Base-by-base conservation (phyloP, 2,113 vertebrate species). In the Dromiciops gliroides region DNA sequence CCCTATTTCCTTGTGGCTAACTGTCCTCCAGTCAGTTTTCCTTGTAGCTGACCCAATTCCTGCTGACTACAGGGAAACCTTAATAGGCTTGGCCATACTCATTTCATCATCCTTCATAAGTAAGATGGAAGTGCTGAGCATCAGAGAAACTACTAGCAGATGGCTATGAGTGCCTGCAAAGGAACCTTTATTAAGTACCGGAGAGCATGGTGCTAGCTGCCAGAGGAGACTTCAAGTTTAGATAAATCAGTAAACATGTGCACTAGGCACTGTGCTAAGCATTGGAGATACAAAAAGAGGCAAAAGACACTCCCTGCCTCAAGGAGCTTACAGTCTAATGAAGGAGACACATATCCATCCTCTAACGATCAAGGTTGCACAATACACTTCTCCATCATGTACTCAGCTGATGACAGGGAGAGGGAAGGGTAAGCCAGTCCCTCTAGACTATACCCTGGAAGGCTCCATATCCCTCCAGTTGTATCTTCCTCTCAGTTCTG, bases 11-110 rank as follows among this genome's bases (percentile, higher is more conserved):
- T 7, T 52, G 47, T 56, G 67, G 91, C 91, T 53, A 51, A 90
- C 93, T n/a, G 12, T 83, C 89, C 93, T 47, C 37, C 28, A 48
- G 91, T 31, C 91, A 75, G 44, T 49, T 37, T 89, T 89, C 28
- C 31, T 44, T 67, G 89, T 92, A 91, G 89, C 93, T 93, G 90
- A 94, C 91, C 94, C 97, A 97, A 97, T 60, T n/a, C 8, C 56
- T 90, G 51, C 96, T 96, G 91, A 97, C 92, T 83, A 56, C 90
- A 92, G 90, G 91, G 97, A 94, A 51, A 10, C 0, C 37, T 0
- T 0, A 90, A 92, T 93, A 95, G 97, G 95, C 67, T 83, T 44
- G n/a, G 67, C n/a, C 67, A 83, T 83, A 23, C 6, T n/a, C 67
- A 83, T 44, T 23, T 83, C 67, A 83, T 83, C 67, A 83, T 83